A percentile compares a stretch with the other conserved stretches of the same genome.
These are phyloP conservation scores for Microdon myrmicae DNA, from an alignment of 2,888 invertebrate genomes.

Conservation along the genomic window DNA sequence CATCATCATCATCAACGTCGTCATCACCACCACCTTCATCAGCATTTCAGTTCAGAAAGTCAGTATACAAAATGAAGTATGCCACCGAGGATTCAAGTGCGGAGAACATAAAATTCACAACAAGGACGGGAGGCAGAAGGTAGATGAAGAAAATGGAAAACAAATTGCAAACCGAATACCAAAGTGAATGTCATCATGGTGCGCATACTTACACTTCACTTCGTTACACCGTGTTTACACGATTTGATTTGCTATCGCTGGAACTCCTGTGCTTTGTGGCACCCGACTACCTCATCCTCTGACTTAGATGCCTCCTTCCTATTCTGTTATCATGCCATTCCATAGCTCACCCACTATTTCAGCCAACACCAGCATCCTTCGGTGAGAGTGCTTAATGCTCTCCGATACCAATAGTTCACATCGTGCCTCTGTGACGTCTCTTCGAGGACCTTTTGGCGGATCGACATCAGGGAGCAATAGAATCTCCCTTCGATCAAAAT, in stretches of 20 bases:
- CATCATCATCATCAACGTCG: slow-evolving; percentile 38
- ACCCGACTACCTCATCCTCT: too few relatives aligned
- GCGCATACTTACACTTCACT: slow-evolving; percentile 52
- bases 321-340: too few relatives aligned
- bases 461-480: slow-evolving; percentile 16
- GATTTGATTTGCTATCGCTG: slow-evolving; percentile 37
- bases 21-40: slow-evolving; percentile 42
- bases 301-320: too few relatives aligned
- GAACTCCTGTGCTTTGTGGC: neutral
- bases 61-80: slow-evolving; percentile 19
- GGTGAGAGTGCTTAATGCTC: neutral
- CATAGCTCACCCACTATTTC: too few relatives aligned
- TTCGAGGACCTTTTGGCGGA: neutral
- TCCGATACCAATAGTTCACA: slow-evolving; percentile 23
- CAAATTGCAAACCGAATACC: slow-evolving; percentile 52
- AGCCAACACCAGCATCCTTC: too few relatives aligned
- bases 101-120: slow-evolving; percentile 5
- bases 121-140: neutral
- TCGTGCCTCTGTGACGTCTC: slow-evolving; percentile 7
- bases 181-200: slow-evolving; percentile 51
- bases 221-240: slow-evolving; percentile 52
- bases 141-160: slow-evolving; percentile 14
- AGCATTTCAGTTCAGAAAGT: slow-evolving; percentile 39
- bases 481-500: slow-evolving; percentile 41
- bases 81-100: slow-evolving; percentile 2